Base-by-base conservation (phyloP, 1,140 invertebrate species). In the Drosophila sucinea region DNA sequence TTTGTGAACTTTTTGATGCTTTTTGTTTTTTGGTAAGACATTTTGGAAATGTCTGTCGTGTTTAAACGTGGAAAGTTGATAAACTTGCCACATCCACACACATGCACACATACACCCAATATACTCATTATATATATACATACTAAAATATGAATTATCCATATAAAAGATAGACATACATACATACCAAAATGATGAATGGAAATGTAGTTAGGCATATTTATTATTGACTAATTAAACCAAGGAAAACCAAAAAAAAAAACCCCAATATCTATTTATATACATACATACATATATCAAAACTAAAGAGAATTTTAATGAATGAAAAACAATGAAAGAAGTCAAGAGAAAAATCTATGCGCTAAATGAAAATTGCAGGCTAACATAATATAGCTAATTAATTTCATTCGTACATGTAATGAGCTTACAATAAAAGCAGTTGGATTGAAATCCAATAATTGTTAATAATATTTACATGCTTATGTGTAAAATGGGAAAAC, bases 1-100 rank as follows among this genome's bases (percentile, higher is more conserved):
- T 87, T 82, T 86, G 73, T 74, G 72, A 86, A 86, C 72, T 86
- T 86, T 86, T 86, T 86, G 84, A 86, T 35, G 83, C 83, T 86
- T 86, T 86, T 85, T 81, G 7, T 51, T 51, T 51, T 54, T 54
- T 51, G 44, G 44, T 51, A 51, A 3, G 44, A 27, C 44, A 51
- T 51, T 51, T 51, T 23, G 44, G 27, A 51, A 51, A 51, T 51
- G 44, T 51, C 44, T 11, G 35, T 38, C 11, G 35, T 38, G 11
- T 38, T 38, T 38, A 11, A 38, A 38, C 11, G 8, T 38, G 10
- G 35, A 38, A 27, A 41, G 11, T 41, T n/a, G 3, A 41, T 40
- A 8, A 35, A 35, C 33, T 40, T 40, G 38, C 8, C 8, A 55
- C 11, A 41, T 54, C 61, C 32, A 54, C 7, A 33, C 60, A 60